Conservation (phyloP, 1,140 invertebrate genomes). For the Magallana angulata region DNA sequence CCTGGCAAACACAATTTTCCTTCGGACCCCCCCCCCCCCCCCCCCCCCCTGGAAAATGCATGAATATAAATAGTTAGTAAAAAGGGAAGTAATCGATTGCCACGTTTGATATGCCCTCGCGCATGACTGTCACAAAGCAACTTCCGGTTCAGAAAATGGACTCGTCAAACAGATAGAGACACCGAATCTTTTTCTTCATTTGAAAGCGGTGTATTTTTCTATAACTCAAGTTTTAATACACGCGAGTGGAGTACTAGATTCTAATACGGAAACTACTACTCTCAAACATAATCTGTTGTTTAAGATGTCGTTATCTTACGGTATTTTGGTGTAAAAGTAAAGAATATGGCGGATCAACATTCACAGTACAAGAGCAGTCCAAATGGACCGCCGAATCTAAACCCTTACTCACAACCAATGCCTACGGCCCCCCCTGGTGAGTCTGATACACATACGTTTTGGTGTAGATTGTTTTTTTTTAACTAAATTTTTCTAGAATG, state of each 20-base stretch:
- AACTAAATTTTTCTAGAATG: background rate
- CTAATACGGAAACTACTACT: background rate
- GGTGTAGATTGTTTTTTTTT: background rate
- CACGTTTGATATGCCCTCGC: background rate
- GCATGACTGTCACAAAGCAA: conserved; percentile 8
- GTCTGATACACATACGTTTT: background rate
- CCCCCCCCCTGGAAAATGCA: too few species aligned
- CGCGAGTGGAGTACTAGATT: background rate
- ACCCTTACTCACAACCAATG: background rate
- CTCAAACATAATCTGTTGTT: background rate
- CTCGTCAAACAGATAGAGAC: conserved; percentile 29
- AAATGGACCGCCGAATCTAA: background rate
- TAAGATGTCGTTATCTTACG: background rate
- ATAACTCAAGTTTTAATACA: background rate
- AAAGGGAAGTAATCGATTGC: conserved; percentile 5
- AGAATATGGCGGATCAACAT: conserved; percentile 35
- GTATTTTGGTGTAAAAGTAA: background rate
- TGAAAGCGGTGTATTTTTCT: background rate
- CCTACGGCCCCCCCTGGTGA: background rate
- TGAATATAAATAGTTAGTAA: background rate
- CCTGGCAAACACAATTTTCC: too few species aligned
- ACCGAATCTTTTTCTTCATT: background rate
- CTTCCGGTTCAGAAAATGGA: conserved; percentile 32
- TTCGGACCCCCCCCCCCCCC: too few species aligned
- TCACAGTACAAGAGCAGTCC: background rate